Conservation (phyloP, 2,113 vertebrate genomes). For the Bubalus kerabau region DNA sequence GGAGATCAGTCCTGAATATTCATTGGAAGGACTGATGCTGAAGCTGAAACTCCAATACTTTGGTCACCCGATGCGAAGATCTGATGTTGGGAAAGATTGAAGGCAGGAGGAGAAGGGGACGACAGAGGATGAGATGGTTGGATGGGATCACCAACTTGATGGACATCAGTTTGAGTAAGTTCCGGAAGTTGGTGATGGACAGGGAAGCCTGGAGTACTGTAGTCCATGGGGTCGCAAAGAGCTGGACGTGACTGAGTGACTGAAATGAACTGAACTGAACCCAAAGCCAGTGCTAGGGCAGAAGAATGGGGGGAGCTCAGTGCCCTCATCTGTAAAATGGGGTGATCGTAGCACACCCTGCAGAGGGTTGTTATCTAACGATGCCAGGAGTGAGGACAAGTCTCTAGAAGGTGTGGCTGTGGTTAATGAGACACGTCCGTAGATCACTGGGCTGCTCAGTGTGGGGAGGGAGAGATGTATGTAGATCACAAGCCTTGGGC, state of each 20-base stretch:
- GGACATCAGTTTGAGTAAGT: background rate
- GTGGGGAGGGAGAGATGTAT: rapidly evolving
- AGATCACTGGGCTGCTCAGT: rapidly evolving
- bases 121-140: background rate
- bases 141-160: background rate
- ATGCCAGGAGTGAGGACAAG: too few species aligned
- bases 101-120: background rate
- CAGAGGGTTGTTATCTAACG: too few species aligned
- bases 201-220: background rate
- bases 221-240: background rate
- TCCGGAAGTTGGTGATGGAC: background rate
- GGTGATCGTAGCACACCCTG: rapidly evolving
- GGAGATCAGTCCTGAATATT: background rate
- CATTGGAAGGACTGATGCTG: background rate
- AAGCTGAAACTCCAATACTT: background rate
- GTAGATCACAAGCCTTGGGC: background rate
- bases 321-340: background rate
- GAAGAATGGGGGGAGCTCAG: background rate
- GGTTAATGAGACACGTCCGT: rapidly evolving
- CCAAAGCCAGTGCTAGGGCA: background rate
- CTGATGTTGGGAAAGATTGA: background rate
- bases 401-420: background rate
- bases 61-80: background rate
- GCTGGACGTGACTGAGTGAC: background rate
- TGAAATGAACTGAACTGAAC: background rate